phyloP scores from a whole-genome alignment of 2,797 vertebrate genomes.

The Bothrops alternatus region DNA sequence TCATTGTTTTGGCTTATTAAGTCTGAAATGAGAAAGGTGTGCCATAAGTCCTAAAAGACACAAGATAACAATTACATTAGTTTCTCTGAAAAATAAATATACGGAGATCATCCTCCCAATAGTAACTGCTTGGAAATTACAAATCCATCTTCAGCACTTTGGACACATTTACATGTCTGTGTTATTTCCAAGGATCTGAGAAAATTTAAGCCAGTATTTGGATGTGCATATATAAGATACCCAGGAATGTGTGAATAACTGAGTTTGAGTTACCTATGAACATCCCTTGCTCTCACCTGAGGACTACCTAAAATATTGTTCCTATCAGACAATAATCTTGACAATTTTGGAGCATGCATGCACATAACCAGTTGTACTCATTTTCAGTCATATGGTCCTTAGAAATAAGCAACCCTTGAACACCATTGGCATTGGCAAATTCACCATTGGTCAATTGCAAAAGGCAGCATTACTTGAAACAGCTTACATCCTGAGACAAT shows the following conservation, averaged over 20 bases:
- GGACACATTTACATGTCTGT: not conserved
- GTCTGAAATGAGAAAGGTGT: constrained; percentile 55
- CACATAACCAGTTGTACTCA: not conserved
- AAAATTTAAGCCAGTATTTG: not conserved
- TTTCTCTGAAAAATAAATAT: constrained; percentile 29
- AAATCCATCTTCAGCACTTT: constrained; percentile 17
- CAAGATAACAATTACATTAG: constrained; percentile 39
- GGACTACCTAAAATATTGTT: no score
- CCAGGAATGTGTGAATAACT: not conserved
- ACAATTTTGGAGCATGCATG: not conserved
- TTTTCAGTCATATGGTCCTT: not conserved
- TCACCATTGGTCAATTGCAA: not conserved
- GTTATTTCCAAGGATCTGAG: not conserved
- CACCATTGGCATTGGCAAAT: not conserved
- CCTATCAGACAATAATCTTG: not conserved
- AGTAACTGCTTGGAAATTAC: constrained; percentile 18
- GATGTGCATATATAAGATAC: rapidly evolving
- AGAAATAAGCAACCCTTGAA: not conserved
- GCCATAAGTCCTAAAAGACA: constrained; percentile 48
- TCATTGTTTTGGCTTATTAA: constrained; percentile 65
- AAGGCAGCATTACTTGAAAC: not conserved
- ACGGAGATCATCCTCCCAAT: not conserved
- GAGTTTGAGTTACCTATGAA: not conserved
- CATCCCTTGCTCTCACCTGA: not conserved
- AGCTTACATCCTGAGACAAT: not conserved